Evolutionary conservation across 2,888 invertebrate genomes (phyloP).

Genomic region (Drosophila antonietae): DNA sequence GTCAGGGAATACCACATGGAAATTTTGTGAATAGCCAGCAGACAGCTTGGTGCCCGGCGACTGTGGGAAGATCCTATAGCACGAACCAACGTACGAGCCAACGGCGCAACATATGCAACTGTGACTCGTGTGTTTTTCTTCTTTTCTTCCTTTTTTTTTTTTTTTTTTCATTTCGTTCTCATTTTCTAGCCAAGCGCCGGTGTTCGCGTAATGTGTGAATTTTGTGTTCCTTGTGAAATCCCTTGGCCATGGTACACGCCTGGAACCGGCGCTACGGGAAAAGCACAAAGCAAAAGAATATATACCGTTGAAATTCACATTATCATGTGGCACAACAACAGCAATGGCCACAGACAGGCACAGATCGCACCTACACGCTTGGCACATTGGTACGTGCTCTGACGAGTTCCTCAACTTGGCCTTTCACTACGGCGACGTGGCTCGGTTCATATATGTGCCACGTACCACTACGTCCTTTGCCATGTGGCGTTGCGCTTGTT

Average conservation of each 20-base stretch:
- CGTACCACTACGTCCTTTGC: slow-evolving; percentile 23
- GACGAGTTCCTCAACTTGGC: slow-evolving; percentile 11
- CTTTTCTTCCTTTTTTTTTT: background rate
- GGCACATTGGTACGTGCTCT: slow-evolving; percentile 61
- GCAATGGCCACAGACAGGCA: slow-evolving; percentile 9
- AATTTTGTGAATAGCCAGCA: slow-evolving; percentile 60
- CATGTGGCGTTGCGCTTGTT: slow-evolving; percentile 54
- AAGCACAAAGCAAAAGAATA: slow-evolving; percentile 53
- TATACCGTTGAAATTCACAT: slow-evolving; percentile 47
- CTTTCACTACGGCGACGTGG: slow-evolving; percentile 40
- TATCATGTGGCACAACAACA: slow-evolving; percentile 74
- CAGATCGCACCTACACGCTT: slow-evolving; percentile 72
- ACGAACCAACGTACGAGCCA: slow-evolving; percentile 44
- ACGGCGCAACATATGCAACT: slow-evolving; percentile 68
- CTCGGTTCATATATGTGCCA: slow-evolving; percentile 35
- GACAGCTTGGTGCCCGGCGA: slow-evolving; percentile 55
- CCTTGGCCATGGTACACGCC: slow-evolving; percentile 47
- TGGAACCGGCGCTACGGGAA: slow-evolving; percentile 76
- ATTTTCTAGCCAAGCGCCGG: slow-evolving; percentile 64
- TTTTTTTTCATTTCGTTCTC: slow-evolving; percentile 34
- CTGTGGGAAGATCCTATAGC: slow-evolving; percentile 61
- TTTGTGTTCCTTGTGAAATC: slow-evolving; percentile 62
- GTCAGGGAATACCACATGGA: slow-evolving; percentile 49
- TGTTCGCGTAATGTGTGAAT: slow-evolving; percentile 55
- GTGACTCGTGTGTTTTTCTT: slow-evolving; percentile 59